Evolutionary conservation across 2,888 invertebrate species (phyloP), one percentile per base, ranked within the genome.

Genomic region (Capitulum mitella): DNA sequence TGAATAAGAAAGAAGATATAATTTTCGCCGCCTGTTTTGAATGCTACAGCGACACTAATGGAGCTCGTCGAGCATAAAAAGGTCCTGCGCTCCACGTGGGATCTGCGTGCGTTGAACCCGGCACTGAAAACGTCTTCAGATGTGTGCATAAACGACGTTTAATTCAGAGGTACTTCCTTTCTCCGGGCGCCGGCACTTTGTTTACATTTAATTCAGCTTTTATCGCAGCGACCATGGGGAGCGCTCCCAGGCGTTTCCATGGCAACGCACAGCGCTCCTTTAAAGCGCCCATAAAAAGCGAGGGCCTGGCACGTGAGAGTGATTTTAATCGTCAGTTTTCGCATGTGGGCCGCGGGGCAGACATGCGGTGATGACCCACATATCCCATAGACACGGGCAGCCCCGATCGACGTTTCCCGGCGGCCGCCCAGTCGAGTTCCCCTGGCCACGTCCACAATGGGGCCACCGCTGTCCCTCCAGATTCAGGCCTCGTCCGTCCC

Each of bases 21-120:
- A 70, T 70, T 70, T 26, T 40, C 70, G 70, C 37, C 70, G 37
- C 22, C 70, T 70, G 70, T 37, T 70, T 70, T 70, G 70, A 70
- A 70, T 40, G 19, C 40, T 19, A 37, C 70, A 26, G 70, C 70
- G 70, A 26, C 26, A 40, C 70, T 70, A 70, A 70, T 70, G 70
- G 70, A 40, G 70, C 37, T 8, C 26, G 26, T n/a, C 40, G 34
- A 26, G 37, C 37, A 40, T 40, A 70, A 70, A 70, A 70, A 40
- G 70, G 37, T 37, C 22, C 70, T 8, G 1, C 10, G 10, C 22
- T 26, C 70, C 70, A 40, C 70, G 70, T 70, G 70, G 70, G 26
- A 26, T 40, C 12, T 37, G 12, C 29, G 70, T 34, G 70, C 70
- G 70, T 70, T 37, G 70, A 70, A 37, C 70, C 37, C 40, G 16